Conservation (phyloP, 2,888 invertebrate species). For the Drosophila quinaria region DNA sequence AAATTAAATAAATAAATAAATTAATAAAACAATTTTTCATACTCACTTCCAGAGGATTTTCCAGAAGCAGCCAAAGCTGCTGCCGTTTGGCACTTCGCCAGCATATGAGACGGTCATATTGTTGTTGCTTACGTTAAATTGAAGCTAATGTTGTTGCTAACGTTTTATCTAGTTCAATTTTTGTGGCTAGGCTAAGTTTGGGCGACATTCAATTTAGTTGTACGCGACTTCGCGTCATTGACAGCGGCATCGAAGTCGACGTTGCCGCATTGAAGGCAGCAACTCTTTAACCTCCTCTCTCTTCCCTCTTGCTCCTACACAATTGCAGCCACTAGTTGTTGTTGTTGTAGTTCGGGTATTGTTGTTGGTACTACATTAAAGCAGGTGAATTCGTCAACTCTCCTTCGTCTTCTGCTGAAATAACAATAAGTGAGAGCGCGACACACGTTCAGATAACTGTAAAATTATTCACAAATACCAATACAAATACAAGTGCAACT, state of each 20-base stretch:
- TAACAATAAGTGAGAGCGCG: slow-evolving; percentile 54
- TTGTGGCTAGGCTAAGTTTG: slow-evolving; percentile 46
- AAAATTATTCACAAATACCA: slow-evolving; percentile 67
- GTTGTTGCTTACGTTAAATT: slow-evolving; percentile 11
- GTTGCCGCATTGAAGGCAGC: slow-evolving; percentile 54
- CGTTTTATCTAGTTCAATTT: slow-evolving; percentile 27
- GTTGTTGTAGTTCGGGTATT: slow-evolving; percentile 8
- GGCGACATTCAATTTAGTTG: slow-evolving; percentile 45
- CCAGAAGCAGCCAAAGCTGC: slow-evolving; percentile 97
- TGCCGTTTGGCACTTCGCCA: slow-evolving; percentile 95
- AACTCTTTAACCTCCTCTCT: not conserved
- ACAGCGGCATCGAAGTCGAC: slow-evolving; percentile 53
- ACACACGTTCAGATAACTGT: slow-evolving; percentile 65
- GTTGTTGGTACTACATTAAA: slow-evolving; percentile 30
- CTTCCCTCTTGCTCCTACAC: not conserved
- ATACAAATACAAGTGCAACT: slow-evolving; percentile 65
- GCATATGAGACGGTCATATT: slow-evolving; percentile 95
- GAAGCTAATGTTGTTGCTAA: slow-evolving; percentile 15
- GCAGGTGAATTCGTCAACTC: slow-evolving; percentile 54
- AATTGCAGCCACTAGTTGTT: slow-evolving; percentile 6
- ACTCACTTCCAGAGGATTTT: slow-evolving; percentile 94
- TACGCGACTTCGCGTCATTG: slow-evolving; percentile 64
- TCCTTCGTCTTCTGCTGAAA: slow-evolving; percentile 55
- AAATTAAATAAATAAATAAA: no score
- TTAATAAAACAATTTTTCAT: no score